phyloP scores from a whole-genome alignment of 2,797 vertebrate genomes.

The Poliocrania exsul region DNA sequence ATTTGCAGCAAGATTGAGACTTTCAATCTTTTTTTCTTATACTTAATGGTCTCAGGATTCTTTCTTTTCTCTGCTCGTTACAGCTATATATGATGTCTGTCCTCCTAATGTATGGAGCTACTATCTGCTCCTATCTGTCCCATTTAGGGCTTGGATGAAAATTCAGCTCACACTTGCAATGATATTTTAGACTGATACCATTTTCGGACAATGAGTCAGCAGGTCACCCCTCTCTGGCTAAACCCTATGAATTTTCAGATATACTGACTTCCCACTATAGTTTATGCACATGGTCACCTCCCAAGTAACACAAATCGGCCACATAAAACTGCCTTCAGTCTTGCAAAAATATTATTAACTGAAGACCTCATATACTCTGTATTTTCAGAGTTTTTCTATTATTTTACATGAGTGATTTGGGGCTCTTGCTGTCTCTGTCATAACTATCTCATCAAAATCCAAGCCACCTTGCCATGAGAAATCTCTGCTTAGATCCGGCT shows the following conservation, averaged over 20 bases:
- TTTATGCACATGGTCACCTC: not conserved
- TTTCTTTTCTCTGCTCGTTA: not conserved
- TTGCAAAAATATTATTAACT: not conserved
- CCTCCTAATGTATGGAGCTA: not conserved
- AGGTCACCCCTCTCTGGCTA: not conserved
- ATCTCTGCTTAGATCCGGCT: not conserved
- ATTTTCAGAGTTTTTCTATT: not conserved
- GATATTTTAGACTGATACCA: constrained; percentile 45
- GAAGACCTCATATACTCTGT: not conserved
- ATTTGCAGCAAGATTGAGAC: not conserved
- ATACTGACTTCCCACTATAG: not conserved
- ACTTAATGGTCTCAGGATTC: not conserved
- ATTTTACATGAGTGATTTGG: not conserved
- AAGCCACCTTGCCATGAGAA: not conserved
- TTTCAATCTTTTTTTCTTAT: not conserved
- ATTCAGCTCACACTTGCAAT: constrained; percentile 19
- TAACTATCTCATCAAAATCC: not conserved
- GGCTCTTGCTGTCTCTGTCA: not conserved
- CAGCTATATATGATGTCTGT: not conserved
- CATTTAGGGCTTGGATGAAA: not conserved
- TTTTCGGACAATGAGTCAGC: constrained; percentile 43
- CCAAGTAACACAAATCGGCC: not conserved
- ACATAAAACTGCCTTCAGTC: not conserved
- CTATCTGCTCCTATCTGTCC: not conserved
- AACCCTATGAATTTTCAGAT: constrained; percentile 7